Evolutionary conservation across 1,140 invertebrate genomes (phyloP).

Genomic region (Drosophila tsacasi): DNA sequence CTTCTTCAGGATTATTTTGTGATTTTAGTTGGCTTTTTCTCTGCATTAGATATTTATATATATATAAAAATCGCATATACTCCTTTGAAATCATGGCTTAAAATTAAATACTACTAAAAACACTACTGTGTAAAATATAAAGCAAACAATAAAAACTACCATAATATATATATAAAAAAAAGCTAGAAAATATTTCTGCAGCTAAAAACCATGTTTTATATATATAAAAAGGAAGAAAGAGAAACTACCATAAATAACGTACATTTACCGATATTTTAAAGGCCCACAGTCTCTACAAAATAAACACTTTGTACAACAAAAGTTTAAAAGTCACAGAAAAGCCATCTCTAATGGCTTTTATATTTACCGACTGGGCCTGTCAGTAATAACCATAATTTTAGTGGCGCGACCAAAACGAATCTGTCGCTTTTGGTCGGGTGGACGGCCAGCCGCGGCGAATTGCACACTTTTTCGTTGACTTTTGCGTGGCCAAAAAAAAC

Average conservation of each 20-base stretch:
- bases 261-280: background rate
- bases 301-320: background rate
- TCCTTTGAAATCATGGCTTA: too few relatives aligned
- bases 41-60: too few relatives aligned
- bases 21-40: too few relatives aligned
- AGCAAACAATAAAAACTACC: too few relatives aligned
- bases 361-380: slow-evolving; percentile 17
- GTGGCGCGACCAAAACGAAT: slow-evolving; percentile 50
- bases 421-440: slow-evolving; percentile 54
- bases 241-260: background rate
- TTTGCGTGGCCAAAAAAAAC: slow-evolving; percentile 37
- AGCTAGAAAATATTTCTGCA: too few relatives aligned
- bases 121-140: too few relatives aligned
- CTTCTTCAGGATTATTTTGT: too few relatives aligned
- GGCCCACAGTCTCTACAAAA: background rate
- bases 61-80: too few relatives aligned
- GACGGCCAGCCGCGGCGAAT: slow-evolving; percentile 56
- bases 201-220: background rate
- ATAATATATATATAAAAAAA: too few relatives aligned
- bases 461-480: slow-evolving; percentile 52
- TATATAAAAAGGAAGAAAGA: background rate
- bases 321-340: background rate
- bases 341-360: slow-evolving; percentile 9
- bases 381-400: slow-evolving; percentile 28
- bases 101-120: too few relatives aligned